A percentile compares a stretch with the other conserved stretches of the same genome.
Evolutionary conservation across 2,797 vertebrate genomes (phyloP).

Genomic region (Schizopygopsis pylzovi): DNA sequence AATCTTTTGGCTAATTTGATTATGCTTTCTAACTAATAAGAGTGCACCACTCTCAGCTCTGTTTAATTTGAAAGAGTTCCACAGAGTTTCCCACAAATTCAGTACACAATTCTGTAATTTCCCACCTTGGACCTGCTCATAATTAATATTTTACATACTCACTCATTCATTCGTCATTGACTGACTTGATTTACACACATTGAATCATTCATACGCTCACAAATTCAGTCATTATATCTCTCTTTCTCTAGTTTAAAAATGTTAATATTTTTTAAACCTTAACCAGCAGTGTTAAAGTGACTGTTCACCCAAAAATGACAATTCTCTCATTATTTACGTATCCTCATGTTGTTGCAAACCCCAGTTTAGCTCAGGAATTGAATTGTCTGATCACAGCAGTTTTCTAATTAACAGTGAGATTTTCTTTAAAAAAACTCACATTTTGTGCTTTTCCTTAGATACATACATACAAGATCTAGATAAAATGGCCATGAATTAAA

Average conservation of each 20-base stretch:
- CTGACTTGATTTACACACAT: not conserved
- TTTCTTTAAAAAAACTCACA: not conserved
- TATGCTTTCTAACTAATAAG: conserved; percentile 3
- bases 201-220: not conserved
- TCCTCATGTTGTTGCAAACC: not conserved
- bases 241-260: not conserved
- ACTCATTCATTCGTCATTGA: not conserved
- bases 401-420: not conserved
- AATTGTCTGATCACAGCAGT: not conserved
- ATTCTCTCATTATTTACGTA: too few species aligned
- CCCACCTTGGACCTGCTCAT: not conserved
- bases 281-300: too few species aligned
- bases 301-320: not conserved
- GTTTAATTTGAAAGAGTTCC: not conserved
- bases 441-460: not conserved
- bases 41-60: not conserved
- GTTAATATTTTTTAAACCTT: not conserved
- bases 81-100: not conserved
- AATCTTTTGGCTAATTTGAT: not conserved
- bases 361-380: not conserved
- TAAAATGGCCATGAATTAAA: not conserved
- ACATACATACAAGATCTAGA: not conserved
- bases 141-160: not conserved
- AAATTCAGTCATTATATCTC: not conserved
- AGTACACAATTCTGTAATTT: not conserved